phyloP scores from a whole-genome alignment of 1,140 invertebrate genomes.

The Macrosteles quadrilineatus region DNA sequence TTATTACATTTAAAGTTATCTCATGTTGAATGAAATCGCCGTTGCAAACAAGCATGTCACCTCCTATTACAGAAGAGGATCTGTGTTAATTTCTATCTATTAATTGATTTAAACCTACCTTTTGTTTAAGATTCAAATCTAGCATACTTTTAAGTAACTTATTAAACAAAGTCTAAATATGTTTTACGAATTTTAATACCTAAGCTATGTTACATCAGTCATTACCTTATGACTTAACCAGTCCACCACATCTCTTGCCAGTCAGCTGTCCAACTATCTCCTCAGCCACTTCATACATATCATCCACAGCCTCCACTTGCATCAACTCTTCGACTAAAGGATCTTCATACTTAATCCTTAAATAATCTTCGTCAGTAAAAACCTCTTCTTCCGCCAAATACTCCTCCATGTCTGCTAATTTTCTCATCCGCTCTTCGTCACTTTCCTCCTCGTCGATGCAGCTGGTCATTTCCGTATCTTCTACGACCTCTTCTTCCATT shows the following conservation, averaged over 20 bases:
- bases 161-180: no score
- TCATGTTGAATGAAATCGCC: no score
- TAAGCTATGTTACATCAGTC: no score
- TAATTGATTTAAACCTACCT: no score
- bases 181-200: no score
- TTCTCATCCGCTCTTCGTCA: background rate
- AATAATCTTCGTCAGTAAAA: slow-evolving; percentile 57
- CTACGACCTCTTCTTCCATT: background rate
- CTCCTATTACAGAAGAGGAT: no score
- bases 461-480: background rate
- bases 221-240: no score
- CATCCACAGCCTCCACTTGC: slow-evolving; percentile 54
- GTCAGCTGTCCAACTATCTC: background rate
- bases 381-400: slow-evolving; percentile 48
- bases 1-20: no score
- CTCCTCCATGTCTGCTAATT: background rate
- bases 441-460: background rate
- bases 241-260: background rate
- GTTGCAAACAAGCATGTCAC: no score
- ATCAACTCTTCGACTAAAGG: slow-evolving; percentile 62
- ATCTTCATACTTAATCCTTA: slow-evolving; percentile 60
- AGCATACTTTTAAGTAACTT: no score
- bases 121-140: no score
- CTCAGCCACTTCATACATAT: background rate
- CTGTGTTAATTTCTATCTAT: no score